Base-by-base conservation (phyloP, 2,888 invertebrate genomes). In the Acrobasis consociella region DNA sequence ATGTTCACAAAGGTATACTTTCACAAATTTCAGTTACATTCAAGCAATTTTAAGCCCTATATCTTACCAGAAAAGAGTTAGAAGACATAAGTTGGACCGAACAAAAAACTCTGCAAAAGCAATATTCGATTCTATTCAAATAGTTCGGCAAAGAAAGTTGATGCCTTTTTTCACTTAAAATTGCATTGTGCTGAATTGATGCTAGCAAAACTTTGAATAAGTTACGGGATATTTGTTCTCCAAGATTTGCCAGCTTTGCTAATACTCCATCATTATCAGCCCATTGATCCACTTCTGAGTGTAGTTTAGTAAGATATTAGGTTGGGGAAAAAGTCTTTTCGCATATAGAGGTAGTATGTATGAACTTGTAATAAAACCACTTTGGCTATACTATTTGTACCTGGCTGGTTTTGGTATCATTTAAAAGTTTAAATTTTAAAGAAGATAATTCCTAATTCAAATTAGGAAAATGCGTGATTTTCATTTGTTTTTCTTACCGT, bases 91-190 rank as follows among this genome's bases (percentile, higher is more conserved):
- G 5, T n/a, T 46, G 46, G n/a, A 11, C 11, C 1, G 13, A 11
- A n/a, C 9, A 46, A 46, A 10, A 13, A 46, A 13, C 16, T 37
- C 60, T 46, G 64, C 56, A 37, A 58, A n/a, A 63, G 55, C 62
- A 65, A 67, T 67, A 67, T 67, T 67, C 67, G 61, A 67, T 65
- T 67, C 67, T 58, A 65, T 67, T 64, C 62, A 62, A 60, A 63
- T 60, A 65, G 67, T 64, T 62, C 7, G 46, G 59, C 61, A 56
- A 63, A 63, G 60, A 58, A 61, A 67, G 62, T 62, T 61, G 56
- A 59, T 58, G 65, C 64, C 53, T 65, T 67, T 64, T 64, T 64
- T 65, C 58, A 64, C 63, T 58, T 62, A 67, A 65, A 67, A 64
- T 63, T 65, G 67, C 67, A 65, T 67, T 67, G 65, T 67, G 65